These are phyloP conservation scores for Naja naja DNA, from an alignment of 2,113 vertebrate genomes.

Conservation along the genomic window DNA sequence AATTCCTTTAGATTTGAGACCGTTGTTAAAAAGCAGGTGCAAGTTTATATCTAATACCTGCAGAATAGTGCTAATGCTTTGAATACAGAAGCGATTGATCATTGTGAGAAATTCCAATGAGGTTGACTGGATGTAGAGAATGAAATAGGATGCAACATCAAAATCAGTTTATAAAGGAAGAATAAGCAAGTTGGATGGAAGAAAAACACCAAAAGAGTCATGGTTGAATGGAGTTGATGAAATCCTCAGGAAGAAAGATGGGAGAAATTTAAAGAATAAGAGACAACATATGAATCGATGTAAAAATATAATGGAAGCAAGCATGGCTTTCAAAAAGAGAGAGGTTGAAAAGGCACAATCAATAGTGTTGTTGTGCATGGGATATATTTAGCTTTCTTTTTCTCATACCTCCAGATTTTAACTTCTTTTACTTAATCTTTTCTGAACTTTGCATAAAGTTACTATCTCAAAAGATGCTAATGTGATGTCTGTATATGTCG, in stretches of 20 bases:
- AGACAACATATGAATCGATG: not conserved
- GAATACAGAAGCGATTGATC: not conserved
- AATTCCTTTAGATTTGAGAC: not conserved
- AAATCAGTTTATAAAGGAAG: not conserved
- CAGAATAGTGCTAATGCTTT: not conserved
- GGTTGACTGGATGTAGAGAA: not conserved
- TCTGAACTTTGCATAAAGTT: not conserved
- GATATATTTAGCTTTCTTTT: not conserved
- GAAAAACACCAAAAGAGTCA: not conserved
- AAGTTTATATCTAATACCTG: not conserved
- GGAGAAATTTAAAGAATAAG: not conserved
- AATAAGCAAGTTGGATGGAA: not conserved
- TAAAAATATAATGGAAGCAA: not conserved
- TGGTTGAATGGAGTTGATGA: not conserved
- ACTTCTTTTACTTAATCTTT: not conserved
- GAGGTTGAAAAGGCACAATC: not conserved
- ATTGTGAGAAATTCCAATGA: not conserved
- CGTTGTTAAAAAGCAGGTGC: not conserved
- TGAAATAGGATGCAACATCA: not conserved
- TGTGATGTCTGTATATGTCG: not conserved
- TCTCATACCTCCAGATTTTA: not conserved
- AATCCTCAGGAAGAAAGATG: not conserved
- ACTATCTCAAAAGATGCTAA: not conserved
- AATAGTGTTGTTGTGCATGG: not conserved
- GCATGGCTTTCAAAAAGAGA: not conserved